Conservation (phyloP, 2,113 vertebrate genomes). For the Rhabdomys dilectus region DNA sequence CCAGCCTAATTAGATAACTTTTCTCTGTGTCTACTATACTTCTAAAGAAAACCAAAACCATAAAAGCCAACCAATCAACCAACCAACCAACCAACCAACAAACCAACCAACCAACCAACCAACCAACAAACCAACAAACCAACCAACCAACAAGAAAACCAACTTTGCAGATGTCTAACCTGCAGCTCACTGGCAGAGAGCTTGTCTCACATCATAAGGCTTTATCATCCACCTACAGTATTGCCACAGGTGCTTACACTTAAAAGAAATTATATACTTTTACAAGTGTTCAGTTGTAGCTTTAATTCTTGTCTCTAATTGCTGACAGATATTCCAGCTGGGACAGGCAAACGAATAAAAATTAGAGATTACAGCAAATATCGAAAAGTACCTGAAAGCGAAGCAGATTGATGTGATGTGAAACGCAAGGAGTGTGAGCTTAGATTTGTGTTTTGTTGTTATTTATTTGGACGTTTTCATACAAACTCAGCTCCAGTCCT, state of each 20-base stretch:
- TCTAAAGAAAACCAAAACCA: not conserved
- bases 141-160: not conserved
- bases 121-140: no score
- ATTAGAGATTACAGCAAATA: not conserved
- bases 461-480: not conserved
- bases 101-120: not conserved
- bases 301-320: not conserved
- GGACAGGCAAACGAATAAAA: constrained; percentile 16
- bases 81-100: no score
- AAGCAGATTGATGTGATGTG: not conserved
- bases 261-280: not conserved
- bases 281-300: not conserved
- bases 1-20: not conserved
- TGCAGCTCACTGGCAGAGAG: not conserved
- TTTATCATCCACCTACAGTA: no score
- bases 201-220: not conserved
- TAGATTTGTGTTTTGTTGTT: not conserved
- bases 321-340: not conserved
- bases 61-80: no score
- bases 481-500: not conserved
- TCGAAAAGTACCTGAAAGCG: not conserved
- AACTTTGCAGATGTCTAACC: not conserved
- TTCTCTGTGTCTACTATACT: not conserved
- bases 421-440: not conserved
- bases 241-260: not conserved